Evolutionary conservation across 2,797 vertebrate species (phyloP).

Genomic region (Sebastes oblongus): DNA sequence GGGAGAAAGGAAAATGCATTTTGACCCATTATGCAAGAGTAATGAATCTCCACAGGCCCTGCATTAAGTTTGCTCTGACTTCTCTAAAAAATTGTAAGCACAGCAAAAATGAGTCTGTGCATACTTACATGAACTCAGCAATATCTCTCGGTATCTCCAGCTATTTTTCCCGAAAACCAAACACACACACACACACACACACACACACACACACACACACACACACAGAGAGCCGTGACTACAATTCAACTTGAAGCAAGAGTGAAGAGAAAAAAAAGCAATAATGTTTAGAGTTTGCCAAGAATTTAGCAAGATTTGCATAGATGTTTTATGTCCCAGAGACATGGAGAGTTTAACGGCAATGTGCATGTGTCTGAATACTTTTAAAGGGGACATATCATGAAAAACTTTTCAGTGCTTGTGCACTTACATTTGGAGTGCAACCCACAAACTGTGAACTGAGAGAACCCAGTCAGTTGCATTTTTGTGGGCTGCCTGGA

Average conservation of each 20-base stretch:
- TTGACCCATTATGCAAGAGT: slow-evolving; percentile 60
- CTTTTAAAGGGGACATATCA: not conserved
- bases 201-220: not conserved
- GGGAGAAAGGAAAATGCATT: slow-evolving; percentile 28
- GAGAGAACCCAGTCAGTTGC: not conserved
- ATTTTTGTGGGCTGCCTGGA: not conserved
- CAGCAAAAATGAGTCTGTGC: slow-evolving; percentile 54
- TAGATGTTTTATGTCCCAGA: not conserved
- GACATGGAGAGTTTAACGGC: not conserved
- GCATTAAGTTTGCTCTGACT: slow-evolving; percentile 50
- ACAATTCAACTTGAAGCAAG: slow-evolving; percentile 7
- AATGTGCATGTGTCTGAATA: not conserved
- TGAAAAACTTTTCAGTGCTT: not conserved
- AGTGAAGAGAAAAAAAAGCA: slow-evolving; percentile 8
- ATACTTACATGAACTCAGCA: slow-evolving; percentile 54
- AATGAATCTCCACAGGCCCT: slow-evolving; percentile 62
- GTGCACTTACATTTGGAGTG: not conserved
- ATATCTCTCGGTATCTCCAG: slow-evolving; percentile 39
- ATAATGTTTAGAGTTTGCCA: slow-evolving; percentile 23
- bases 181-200: not conserved
- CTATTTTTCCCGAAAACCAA: not conserved
- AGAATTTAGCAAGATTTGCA: not conserved
- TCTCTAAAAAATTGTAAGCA: slow-evolving; percentile 33
- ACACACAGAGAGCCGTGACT: not conserved
- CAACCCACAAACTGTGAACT: not conserved